Conservation (phyloP, 2,113 vertebrate species). For the Hucho hucho region DNA sequence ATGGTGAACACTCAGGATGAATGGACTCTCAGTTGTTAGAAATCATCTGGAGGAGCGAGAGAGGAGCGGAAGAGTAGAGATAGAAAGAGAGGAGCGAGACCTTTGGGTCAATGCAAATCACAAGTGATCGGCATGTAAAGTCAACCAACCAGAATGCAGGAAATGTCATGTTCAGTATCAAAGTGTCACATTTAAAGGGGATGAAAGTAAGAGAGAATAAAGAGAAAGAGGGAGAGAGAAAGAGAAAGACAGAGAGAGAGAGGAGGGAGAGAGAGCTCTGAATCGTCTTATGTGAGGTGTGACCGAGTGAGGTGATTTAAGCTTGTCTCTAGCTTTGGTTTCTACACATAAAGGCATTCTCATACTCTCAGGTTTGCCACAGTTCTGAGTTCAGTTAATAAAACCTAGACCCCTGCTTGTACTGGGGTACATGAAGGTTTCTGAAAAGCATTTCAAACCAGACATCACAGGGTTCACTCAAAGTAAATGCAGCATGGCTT, state of each 20-base stretch:
- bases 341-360: constrained; percentile 50
- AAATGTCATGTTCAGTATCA: constrained; percentile 66
- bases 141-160: constrained; percentile 57
- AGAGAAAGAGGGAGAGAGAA: constrained; percentile 26
- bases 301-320: constrained; percentile 54
- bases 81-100: constrained; percentile 18
- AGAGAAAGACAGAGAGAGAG: constrained; percentile 2
- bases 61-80: constrained; percentile 4
- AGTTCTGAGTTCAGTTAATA: constrained; percentile 43
- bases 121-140: constrained; percentile 60
- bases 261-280: constrained; percentile 19
- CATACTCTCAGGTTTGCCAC: constrained; percentile 61
- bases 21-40: constrained; percentile 56
- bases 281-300: constrained; percentile 50
- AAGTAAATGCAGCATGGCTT: constrained; percentile 40
- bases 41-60: constrained; percentile 43
- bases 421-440: constrained; percentile 27
- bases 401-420: constrained; percentile 41
- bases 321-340: constrained; percentile 36
- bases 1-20: constrained; percentile 58
- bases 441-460: constrained; percentile 36
- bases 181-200: constrained; percentile 60
- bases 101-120: constrained; percentile 68
- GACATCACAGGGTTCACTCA: constrained; percentile 24
- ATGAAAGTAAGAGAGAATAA: constrained; percentile 50